Percentiles rank a stretch among this genome's conserved stretches.
These are phyloP conservation scores for Drosophila acutilabella DNA, from an alignment of 2,888 invertebrate species.

Conservation along the genomic window DNA sequence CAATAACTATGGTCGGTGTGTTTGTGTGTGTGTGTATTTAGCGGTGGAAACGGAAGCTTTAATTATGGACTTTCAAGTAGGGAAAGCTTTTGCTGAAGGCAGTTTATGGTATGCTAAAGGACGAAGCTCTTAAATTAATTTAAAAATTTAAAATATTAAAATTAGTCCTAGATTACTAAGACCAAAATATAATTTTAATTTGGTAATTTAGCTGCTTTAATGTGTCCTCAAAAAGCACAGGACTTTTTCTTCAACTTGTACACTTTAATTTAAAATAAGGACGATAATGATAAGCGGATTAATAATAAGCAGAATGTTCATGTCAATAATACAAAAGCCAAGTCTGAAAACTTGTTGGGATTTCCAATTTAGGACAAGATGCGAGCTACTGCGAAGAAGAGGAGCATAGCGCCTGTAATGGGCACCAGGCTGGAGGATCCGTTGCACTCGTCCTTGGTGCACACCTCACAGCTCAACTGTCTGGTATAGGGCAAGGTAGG, in stretches of 20 bases:
- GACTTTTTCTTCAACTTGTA: background rate
- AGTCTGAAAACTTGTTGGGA: background rate
- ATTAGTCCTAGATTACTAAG: too few relatives aligned
- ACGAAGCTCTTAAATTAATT: background rate
- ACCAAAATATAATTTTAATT: background rate
- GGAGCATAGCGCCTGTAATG: constrained; percentile 72
- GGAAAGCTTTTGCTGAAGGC: constrained; percentile 27
- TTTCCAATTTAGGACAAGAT: constrained; percentile 67
- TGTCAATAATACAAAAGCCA: background rate
- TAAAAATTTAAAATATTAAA: too few relatives aligned
- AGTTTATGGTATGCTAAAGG: constrained; percentile 18
- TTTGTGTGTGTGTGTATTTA: constrained; percentile 1
- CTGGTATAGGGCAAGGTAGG: constrained; percentile 74
- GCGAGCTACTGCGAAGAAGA: constrained; percentile 80
- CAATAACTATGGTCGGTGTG: constrained; percentile 2
- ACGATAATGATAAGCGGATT: constrained; percentile 4
- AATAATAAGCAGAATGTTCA: constrained; percentile 7
- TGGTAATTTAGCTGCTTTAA: constrained; percentile 38
- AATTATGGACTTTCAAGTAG: constrained; percentile 47
- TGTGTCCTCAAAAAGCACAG: background rate
- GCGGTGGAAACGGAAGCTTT: constrained; percentile 12
- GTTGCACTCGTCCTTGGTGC: constrained; percentile 80
- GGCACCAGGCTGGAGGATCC: constrained; percentile 73
- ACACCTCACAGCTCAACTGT: constrained; percentile 81
- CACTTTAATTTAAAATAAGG: background rate